Evolutionary conservation across 1,140 invertebrate species (phyloP).

Genomic region (Pissodes strobi): DNA sequence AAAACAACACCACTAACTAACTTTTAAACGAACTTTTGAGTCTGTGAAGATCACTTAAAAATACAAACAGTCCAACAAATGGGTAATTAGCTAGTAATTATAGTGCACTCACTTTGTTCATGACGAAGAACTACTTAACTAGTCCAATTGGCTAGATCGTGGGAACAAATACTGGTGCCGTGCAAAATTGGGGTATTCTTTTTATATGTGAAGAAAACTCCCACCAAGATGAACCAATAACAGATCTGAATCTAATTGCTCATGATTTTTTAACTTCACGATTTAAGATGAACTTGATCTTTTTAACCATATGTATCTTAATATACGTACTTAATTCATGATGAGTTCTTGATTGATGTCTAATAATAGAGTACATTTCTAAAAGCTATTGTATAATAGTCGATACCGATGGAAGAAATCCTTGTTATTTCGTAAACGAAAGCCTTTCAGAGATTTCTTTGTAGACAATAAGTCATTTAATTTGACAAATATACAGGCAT

Average conservation of each 20-base stretch:
- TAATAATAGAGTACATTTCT: neutral
- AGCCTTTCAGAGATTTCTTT: neutral
- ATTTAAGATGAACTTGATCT: constrained; percentile 28
- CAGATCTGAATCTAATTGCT: constrained; percentile 18
- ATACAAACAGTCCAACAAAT: no score
- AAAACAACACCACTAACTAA: no score
- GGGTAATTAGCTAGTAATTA: no score
- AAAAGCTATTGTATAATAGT: constrained; percentile 9
- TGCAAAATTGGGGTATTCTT: constrained; percentile 21
- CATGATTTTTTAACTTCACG: constrained; percentile 18
- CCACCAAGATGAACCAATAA: constrained; percentile 25
- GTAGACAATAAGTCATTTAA: neutral
- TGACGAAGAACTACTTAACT: neutral
- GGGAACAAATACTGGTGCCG: constrained; percentile 23
- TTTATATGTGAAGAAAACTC: constrained; percentile 8
- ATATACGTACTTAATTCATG: no score
- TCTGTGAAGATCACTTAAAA: no score
- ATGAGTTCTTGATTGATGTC: neutral
- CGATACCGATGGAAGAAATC: neutral
- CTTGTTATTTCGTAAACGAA: neutral
- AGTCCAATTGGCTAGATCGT: constrained; percentile 7
- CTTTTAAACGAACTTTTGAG: no score
- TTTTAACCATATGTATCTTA: constrained; percentile 8
- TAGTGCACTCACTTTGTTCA: no score
- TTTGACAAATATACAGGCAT: no score